Evolutionary conservation across 2,113 vertebrate genomes (phyloP).

Genomic region (Vireo altiloquus): DNA sequence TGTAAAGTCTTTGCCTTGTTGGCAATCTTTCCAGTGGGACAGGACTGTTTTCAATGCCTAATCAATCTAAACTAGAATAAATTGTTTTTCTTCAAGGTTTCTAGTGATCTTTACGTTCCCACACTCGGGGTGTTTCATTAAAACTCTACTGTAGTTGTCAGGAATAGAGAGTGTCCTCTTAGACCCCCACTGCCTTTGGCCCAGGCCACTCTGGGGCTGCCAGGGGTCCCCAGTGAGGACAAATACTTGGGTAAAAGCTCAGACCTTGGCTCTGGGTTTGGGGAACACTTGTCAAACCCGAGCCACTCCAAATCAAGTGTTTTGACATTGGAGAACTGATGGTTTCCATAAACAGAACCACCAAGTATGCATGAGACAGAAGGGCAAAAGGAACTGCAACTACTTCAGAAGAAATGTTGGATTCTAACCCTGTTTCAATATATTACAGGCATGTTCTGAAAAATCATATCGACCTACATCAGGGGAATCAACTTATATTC

Average conservation of each 20-base stretch:
- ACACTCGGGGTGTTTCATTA: not conserved
- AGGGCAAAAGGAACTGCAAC: not conserved
- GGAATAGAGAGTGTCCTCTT: too few species aligned
- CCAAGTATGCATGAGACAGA: not conserved
- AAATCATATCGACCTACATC: fast-evolving
- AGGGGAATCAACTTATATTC: not conserved
- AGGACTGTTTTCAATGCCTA: not conserved
- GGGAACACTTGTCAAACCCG: not conserved
- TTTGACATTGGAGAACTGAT: not conserved
- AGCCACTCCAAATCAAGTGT: not conserved
- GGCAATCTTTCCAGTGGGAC: not conserved
- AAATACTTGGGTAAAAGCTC: not conserved
- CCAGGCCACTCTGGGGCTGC: not conserved
- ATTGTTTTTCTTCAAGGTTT: not conserved
- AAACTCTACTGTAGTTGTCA: not conserved
- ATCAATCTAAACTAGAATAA: not conserved
- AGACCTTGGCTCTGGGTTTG: not conserved
- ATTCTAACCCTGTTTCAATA: not conserved
- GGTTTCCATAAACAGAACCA: not conserved
- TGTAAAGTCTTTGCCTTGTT: not conserved
- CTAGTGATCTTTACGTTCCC: not conserved
- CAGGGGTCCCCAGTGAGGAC: not conserved
- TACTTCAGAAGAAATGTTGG: not conserved
- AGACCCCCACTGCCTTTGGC: not conserved
- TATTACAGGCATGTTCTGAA: not conserved